Percentiles rank a stretch among this genome's conserved stretches.
Evolutionary conservation across 2,113 vertebrate genomes (phyloP).

Genomic region (Myanophis thanlyinensis): DNA sequence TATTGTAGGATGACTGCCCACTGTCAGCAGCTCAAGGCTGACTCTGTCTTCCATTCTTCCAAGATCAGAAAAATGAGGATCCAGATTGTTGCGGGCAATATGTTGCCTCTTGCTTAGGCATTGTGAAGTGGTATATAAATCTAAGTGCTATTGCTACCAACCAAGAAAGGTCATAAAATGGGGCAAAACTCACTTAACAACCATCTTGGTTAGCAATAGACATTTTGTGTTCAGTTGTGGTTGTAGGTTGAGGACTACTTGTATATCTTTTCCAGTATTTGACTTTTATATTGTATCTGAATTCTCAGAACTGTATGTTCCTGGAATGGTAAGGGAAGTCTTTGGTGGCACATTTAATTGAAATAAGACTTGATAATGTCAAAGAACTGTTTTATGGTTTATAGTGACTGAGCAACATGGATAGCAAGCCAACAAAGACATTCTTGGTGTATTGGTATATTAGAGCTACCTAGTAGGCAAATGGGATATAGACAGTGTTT

Average conservation of each 20-base stretch:
- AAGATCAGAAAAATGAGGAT: too few relatives aligned
- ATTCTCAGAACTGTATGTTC: neutral
- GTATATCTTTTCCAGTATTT: neutral
- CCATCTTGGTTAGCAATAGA: neutral
- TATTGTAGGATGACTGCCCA: too few relatives aligned
- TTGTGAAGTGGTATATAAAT: too few relatives aligned
- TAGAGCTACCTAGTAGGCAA: neutral
- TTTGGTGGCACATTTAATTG: neutral
- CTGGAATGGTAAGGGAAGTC: neutral
- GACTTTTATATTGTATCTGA: neutral
- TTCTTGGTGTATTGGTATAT: neutral
- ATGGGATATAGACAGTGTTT: neutral
- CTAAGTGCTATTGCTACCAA: neutral
- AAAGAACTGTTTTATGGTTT: neutral
- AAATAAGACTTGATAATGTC: neutral
- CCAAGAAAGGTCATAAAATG: neutral
- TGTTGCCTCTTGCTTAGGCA: too few relatives aligned
- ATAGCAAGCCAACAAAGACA: neutral
- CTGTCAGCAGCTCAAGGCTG: too few relatives aligned
- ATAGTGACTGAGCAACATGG: neutral
- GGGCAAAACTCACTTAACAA: too few relatives aligned
- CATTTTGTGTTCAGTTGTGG: neutral
- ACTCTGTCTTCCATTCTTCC: too few relatives aligned
- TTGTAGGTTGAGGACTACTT: neutral
- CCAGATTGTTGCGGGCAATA: too few relatives aligned